A percentile compares a stretch with the other conserved stretches of the same genome.
Conservation (phyloP, 2,888 invertebrate species). For the Microctonus brassicae region DNA sequence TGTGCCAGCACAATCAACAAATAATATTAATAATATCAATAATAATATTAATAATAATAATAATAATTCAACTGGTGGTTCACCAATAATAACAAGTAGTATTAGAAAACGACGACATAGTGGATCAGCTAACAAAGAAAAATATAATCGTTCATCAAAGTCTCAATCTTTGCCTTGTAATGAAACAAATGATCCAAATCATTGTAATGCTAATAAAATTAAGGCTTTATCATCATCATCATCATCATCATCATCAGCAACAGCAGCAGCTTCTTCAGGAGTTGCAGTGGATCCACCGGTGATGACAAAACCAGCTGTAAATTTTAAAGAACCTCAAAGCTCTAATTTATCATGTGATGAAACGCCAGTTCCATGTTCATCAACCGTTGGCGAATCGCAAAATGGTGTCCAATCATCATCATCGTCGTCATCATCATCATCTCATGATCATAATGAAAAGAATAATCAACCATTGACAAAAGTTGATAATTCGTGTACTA, state of each 20-base stretch:
- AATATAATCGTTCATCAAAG: conserved; percentile 57
- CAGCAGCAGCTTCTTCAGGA: no score
- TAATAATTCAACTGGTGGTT: conserved; percentile 53
- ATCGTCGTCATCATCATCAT: no score
- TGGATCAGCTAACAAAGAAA: conserved; percentile 56
- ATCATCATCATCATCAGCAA: no score
- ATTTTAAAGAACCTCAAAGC: conserved; percentile 51
- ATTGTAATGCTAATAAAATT: conserved; percentile 47
- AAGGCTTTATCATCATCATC: conserved; percentile 65
- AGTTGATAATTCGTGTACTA: conserved; percentile 21
- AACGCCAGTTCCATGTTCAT: neutral
- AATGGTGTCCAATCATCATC: conserved; percentile 2
- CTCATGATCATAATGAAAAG: conserved; percentile 13
- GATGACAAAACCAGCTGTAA: neutral
- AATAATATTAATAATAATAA: no score
- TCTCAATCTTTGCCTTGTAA: conserved; percentile 21
- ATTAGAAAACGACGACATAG: conserved; percentile 60
- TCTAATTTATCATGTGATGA: neutral
- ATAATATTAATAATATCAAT: no score
- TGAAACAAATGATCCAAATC: neutral
- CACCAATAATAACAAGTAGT: conserved; percentile 60
- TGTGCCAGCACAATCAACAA: conserved; percentile 57
- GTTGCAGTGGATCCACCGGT: conserved; percentile 58
- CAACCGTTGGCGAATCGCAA: neutral
- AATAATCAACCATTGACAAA: neutral